Conservation (phyloP, 2,888 invertebrate species). For the Cheiracanthium punctorium region DNA sequence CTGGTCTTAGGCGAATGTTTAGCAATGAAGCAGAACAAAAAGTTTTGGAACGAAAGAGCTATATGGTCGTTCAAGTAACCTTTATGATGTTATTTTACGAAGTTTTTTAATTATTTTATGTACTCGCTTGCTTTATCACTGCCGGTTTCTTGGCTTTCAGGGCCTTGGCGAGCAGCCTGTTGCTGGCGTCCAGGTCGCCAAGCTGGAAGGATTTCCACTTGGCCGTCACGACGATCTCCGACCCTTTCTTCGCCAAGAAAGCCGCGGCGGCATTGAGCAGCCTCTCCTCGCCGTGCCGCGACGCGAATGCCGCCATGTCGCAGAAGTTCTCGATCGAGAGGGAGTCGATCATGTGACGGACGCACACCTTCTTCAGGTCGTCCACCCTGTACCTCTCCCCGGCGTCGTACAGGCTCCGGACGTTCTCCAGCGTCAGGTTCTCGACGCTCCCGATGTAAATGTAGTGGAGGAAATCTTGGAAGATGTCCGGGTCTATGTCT, state of each 20-base stretch:
- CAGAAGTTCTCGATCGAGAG: neutral
- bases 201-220: no score
- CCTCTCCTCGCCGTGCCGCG: neutral
- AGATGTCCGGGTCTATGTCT: neutral
- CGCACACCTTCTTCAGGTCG: slow-evolving; percentile 14
- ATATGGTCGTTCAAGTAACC: no score
- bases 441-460: slow-evolving; percentile 14
- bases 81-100: no score
- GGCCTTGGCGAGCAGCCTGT: no score
- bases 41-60: no score
- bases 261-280: neutral
- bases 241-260: neutral
- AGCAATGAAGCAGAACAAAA: no score
- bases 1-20: no score
- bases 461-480: slow-evolving; percentile 27
- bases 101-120: no score
- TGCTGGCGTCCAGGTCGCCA: no score
- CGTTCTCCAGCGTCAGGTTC: neutral
- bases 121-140: no score
- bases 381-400: slow-evolving; percentile 20
- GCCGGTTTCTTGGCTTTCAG: no score
- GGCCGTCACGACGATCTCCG: no score
- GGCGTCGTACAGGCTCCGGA: neutral
- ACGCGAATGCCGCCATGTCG: slow-evolving; percentile 1
- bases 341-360: neutral